Evolutionary conservation across 2,113 vertebrate species (phyloP).

Genomic region (Eclectus roratus): DNA sequence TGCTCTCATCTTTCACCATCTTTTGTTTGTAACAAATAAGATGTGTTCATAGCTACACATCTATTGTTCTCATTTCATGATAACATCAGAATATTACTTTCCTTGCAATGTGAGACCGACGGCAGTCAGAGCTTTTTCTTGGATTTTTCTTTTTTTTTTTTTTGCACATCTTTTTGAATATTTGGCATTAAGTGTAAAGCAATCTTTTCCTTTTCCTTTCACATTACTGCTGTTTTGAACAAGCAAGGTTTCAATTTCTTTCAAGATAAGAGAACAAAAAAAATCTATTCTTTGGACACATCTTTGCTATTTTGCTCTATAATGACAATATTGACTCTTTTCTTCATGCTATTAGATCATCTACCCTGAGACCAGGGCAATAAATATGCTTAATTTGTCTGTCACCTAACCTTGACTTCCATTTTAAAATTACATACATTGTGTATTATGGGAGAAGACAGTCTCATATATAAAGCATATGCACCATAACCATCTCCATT

Average conservation of each 20-base stretch:
- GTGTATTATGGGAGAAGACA: background rate
- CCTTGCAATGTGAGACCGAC: background rate
- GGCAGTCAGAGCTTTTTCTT: background rate
- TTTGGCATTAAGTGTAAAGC: background rate
- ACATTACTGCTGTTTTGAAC: background rate
- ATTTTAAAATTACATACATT: background rate
- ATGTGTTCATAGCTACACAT: background rate
- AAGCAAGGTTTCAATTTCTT: background rate
- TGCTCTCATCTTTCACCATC: background rate
- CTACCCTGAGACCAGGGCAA: background rate
- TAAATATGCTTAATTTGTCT: background rate
- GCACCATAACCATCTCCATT: background rate
- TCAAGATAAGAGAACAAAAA: background rate
- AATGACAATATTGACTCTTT: background rate
- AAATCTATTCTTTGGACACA: background rate
- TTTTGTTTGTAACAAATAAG: conserved; percentile 11
- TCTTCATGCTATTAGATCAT: background rate
- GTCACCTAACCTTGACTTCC: background rate
- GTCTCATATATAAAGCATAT: background rate
- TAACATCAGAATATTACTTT: background rate
- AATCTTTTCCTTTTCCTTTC: background rate
- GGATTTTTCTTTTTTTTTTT: background rate
- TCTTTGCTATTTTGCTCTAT: background rate
- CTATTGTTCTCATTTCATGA: background rate
- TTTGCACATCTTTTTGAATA: background rate